A percentile compares a stretch with the other conserved stretches of the same genome.
phyloP scores from a whole-genome alignment of 1,140 invertebrate species.

The Drosophila tani region DNA sequence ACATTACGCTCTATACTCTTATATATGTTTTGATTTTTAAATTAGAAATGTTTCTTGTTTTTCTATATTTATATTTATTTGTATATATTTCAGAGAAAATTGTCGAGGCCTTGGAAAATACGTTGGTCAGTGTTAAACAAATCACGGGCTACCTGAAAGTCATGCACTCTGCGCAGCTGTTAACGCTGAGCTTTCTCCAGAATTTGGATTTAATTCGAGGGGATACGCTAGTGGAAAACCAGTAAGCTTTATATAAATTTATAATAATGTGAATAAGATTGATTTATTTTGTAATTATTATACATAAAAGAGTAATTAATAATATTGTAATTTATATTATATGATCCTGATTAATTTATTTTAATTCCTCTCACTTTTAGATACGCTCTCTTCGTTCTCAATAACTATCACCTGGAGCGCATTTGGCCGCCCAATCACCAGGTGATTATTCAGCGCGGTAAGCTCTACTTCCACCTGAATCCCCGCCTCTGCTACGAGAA shows the following conservation, averaged over 20 bases:
- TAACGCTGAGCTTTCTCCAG: constrained; percentile 92
- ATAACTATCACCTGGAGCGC: constrained; percentile 96
- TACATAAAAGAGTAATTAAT: too few relatives aligned
- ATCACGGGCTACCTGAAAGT: constrained; percentile 93
- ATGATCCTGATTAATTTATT: not conserved
- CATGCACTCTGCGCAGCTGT: constrained; percentile 90
- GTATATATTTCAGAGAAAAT: constrained; percentile 59
- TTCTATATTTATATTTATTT: not conserved
- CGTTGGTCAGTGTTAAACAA: constrained; percentile 90
- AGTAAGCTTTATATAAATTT: constrained; percentile 31
- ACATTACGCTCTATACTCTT: too few relatives aligned
- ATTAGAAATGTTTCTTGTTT: not conserved
- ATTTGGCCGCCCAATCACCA: constrained; percentile 91
- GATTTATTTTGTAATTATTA: too few relatives aligned
- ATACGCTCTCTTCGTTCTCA: constrained; percentile 91
- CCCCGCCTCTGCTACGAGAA: constrained; percentile 95
- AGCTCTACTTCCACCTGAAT: constrained; percentile 96
- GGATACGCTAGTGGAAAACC: constrained; percentile 62
- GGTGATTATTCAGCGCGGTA: constrained; percentile 87
- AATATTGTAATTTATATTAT: not conserved
- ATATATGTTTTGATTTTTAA: not conserved
- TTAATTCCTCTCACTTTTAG: constrained; percentile 49
- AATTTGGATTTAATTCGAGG: constrained; percentile 84
- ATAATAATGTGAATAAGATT: not conserved
- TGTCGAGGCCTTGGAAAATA: constrained; percentile 87